Conservation (phyloP, 2,888 invertebrate species). For the Neoaliturus tenellus region DNA sequence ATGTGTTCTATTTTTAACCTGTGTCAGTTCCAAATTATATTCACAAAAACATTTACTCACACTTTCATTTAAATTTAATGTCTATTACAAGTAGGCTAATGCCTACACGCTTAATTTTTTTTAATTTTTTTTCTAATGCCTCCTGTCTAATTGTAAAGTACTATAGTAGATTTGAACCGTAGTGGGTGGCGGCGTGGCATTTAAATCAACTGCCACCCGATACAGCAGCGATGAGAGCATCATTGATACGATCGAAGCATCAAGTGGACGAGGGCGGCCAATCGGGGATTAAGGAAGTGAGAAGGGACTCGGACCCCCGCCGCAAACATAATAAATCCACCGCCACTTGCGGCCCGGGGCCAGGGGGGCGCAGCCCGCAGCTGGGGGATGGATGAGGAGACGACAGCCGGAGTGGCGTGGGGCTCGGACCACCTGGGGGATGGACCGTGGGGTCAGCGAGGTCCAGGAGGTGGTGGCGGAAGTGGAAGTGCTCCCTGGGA, state of each 20-base stretch:
- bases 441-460: not conserved
- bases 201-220: not conserved
- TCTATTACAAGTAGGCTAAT: no score
- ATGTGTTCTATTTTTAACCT: no score
- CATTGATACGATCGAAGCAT: not conserved
- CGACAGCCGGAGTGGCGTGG: not conserved
- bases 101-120: no score
- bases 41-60: no score
- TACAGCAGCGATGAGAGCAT: not conserved
- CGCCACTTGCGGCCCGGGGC: not conserved
- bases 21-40: no score
- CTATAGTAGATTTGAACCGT: no score
- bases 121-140: no score
- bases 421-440: not conserved
- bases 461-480: not conserved
- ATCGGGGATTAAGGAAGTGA: slow-evolving; percentile 17
- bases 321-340: not conserved
- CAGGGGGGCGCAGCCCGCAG: not conserved
- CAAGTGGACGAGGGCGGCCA: not conserved
- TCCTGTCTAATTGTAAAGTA: no score
- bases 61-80: no score
- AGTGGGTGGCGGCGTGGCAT: not conserved
- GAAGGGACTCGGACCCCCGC: not conserved
- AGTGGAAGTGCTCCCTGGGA: no score
- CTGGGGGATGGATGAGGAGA: not conserved